A percentile compares a stretch with the other conserved stretches of the same genome.
phyloP scores from a whole-genome alignment of 2,888 invertebrate genomes.

The Perdita meconis region DNA sequence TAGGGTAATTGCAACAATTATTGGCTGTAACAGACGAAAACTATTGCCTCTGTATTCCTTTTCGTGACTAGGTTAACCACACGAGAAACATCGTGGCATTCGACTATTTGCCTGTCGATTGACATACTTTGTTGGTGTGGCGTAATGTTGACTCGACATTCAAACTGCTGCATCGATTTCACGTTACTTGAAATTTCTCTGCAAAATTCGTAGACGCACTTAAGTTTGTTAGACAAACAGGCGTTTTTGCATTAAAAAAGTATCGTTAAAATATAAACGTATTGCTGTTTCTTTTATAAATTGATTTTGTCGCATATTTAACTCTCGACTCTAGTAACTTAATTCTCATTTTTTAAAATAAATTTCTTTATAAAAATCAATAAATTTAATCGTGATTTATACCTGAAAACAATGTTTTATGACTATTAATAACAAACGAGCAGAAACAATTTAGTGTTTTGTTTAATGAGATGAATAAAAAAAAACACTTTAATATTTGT shows the following conservation, averaged over 20 bases:
- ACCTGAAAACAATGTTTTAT: too few species aligned
- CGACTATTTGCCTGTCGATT: conserved; percentile 80
- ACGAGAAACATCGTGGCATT: conserved; percentile 61
- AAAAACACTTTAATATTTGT: too few species aligned
- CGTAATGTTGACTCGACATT: conserved; percentile 56
- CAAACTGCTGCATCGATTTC: conserved; percentile 48
- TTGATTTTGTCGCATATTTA: too few species aligned
- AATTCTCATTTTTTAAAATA: not conserved
- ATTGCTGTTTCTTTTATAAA: not conserved
- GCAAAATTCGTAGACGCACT: conserved; percentile 1
- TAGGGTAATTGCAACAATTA: conserved; percentile 8
- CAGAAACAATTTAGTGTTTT: too few species aligned
- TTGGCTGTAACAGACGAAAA: conserved; percentile 4
- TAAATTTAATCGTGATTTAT: too few species aligned
- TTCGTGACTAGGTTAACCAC: conserved; percentile 63
- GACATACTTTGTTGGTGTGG: conserved; percentile 77
- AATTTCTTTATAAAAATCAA: too few species aligned
- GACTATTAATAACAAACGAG: too few species aligned
- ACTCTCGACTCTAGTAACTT: not conserved
- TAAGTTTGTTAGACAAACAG: not conserved
- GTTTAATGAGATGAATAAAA: too few species aligned
- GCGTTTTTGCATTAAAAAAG: not conserved
- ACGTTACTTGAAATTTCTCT: conserved; percentile 15
- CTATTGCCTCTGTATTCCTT: conserved; percentile 44
- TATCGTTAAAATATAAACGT: not conserved